Conservation (phyloP, 2,797 vertebrate species). For the Cossypha heuglini region DNA sequence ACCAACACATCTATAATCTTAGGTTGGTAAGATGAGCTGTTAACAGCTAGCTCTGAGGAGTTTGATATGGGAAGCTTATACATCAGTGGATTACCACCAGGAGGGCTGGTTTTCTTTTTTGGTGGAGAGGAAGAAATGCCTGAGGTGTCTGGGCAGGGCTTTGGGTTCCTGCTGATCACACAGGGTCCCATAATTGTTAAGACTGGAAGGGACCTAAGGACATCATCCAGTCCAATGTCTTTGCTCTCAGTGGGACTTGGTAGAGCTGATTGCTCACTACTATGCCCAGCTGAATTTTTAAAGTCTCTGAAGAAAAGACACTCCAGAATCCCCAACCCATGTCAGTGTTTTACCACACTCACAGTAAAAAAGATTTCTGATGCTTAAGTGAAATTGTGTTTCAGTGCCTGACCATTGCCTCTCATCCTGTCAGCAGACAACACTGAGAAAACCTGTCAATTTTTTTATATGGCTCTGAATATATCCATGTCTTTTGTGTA, state of each 20-base stretch:
- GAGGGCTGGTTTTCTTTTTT: neutral
- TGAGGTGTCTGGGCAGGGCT: neutral
- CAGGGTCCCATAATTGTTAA: neutral
- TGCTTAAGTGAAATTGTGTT: neutral
- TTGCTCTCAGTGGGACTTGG: neutral
- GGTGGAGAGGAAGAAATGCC: neutral
- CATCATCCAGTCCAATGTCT: accelerated
- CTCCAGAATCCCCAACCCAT: neutral
- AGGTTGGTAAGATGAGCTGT: neutral
- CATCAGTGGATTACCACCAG: neutral
- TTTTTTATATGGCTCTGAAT: neutral
- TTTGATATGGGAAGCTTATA: neutral
- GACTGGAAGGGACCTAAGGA: neutral
- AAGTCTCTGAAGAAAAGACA: neutral
- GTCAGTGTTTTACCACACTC: neutral
- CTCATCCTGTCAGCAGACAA: neutral
- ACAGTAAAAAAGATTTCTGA: neutral
- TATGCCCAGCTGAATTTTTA: neutral
- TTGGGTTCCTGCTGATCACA: neutral
- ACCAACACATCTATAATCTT: neutral
- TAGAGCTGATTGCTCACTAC: accelerated
- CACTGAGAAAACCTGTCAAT: neutral
- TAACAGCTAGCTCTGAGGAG: neutral
- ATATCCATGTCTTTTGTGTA: neutral
- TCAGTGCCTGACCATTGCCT: accelerated